Evolutionary conservation across 2,888 invertebrate species (phyloP).

Genomic region (Chaetoderma sp.): DNA sequence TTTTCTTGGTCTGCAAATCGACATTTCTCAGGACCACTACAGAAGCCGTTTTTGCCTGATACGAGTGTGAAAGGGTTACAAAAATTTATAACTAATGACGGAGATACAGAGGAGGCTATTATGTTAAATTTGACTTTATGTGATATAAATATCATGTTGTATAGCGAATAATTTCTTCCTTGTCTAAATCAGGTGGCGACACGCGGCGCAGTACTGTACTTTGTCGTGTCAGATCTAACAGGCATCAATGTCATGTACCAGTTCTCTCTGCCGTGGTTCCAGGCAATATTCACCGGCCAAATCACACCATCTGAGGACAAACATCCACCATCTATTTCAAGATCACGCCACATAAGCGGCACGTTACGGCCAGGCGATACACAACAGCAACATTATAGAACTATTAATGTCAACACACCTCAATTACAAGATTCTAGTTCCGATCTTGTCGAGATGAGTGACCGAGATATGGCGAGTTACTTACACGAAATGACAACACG

Average conservation of each 20-base stretch:
- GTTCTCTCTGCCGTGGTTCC: slow-evolving; percentile 69
- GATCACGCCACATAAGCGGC: slow-evolving; percentile 6
- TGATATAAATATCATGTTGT: neutral
- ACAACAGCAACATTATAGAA: too few species aligned
- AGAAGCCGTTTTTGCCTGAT: too few species aligned
- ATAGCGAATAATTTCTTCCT: neutral
- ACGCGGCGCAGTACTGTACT: slow-evolving; percentile 68
- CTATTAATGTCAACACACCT: too few species aligned
- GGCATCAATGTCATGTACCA: slow-evolving; percentile 69
- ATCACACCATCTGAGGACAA: slow-evolving; percentile 42
- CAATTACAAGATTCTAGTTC: too few species aligned
- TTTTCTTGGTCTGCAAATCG: too few species aligned
- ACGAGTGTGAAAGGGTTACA: too few species aligned
- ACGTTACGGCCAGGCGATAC: slow-evolving; percentile 17
- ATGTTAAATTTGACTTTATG: neutral
- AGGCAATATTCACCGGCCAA: slow-evolving; percentile 63
- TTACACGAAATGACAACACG: slow-evolving; percentile 42
- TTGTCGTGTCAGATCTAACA: slow-evolving; percentile 66
- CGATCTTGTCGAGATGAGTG: neutral
- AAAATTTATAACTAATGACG: neutral
- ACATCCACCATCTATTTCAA: slow-evolving; percentile 13
- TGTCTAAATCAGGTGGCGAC: slow-evolving; percentile 62
- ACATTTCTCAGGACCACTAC: too few species aligned
- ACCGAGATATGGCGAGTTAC: slow-evolving; percentile 1
- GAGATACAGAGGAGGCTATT: neutral